phyloP scores from a whole-genome alignment of 2,797 vertebrate species.

The Chelidonichthys spinosus region DNA sequence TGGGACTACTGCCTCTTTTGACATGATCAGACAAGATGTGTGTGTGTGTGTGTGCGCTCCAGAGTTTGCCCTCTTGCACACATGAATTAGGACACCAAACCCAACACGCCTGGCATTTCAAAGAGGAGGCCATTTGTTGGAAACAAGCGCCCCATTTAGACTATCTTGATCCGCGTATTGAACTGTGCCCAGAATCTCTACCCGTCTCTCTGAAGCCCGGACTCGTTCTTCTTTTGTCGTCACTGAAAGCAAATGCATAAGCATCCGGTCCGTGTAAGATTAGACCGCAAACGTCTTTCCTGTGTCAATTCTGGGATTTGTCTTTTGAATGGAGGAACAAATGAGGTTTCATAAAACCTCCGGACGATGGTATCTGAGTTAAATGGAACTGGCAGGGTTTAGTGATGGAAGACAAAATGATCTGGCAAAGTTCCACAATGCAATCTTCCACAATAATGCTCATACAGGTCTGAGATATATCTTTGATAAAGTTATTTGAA shows the following conservation, averaged over 20 bases:
- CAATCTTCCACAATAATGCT: not conserved
- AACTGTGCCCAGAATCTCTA: constrained; percentile 43
- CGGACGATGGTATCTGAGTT: not conserved
- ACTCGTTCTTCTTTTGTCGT: constrained; percentile 14
- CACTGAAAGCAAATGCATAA: not conserved
- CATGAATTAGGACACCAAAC: constrained; percentile 68
- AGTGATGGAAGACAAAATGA: not conserved
- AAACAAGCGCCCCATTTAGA: constrained; percentile 71
- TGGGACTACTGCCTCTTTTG: constrained; percentile 52
- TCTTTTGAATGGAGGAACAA: not conserved
- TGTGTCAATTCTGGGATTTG: not conserved
- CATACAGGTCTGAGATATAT: not conserved
- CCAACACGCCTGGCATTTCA: constrained; percentile 69
- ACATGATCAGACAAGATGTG: constrained; percentile 71
- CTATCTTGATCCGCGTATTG: constrained; percentile 50
- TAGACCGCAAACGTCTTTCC: not conserved
- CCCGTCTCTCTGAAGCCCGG: constrained; percentile 14
- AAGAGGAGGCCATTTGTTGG: constrained; percentile 67
- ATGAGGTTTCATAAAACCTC: not conserved
- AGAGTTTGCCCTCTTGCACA: constrained; percentile 39
- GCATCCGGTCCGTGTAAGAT: not conserved
- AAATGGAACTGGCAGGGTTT: not conserved
- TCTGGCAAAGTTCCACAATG: no score
- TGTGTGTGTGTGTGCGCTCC: constrained; percentile 12
- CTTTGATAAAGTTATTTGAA: not conserved